Evolutionary conservation across 2,113 vertebrate species (phyloP), one percentile per base, ranked within the genome.

Genomic region (Sialia sialis): DNA sequence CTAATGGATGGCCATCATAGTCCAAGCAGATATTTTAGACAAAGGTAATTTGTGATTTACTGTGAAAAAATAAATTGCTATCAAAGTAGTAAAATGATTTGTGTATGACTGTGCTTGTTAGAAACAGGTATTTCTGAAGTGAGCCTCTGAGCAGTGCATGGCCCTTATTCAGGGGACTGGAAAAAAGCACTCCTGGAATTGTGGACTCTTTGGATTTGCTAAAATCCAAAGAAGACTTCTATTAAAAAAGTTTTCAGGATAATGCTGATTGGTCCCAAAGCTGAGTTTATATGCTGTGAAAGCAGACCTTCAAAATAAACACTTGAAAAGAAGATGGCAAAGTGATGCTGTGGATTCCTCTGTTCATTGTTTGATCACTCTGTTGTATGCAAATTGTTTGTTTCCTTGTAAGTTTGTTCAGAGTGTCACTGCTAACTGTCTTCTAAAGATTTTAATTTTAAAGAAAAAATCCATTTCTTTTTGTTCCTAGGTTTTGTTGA

Each of bases 11-110:
- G 93, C 62, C 63, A 77, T 95, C 72, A n/a, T 21, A 94, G 88
- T 60, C 93, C 79, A 84, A 79, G 95, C 84, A 67, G 84, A 43
- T 97, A 93, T 94, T 96, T 97, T 94, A 94, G 48, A 87, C 82
- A 93, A 81, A 92, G 94, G 88, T 91, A 79, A 86, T 66, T 92
- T 82, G 58, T 95, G 93, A 96, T 85, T 97, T 90, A 59, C 64
- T 92, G 87, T 97, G 86, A 83, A 91, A 97, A 96, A 97, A 96
- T 96, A 97, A 98, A 97, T 94, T 96, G 96, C 83, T 95, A 2
- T 92, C 54, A n/a, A 55, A 94, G 94, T 70, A 95, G 84, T 95
- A 94, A 76, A 97, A 94, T 80, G 68, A 89, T 73, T 69, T 95
- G 93, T 96, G 79, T 95, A 80, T 96, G 96, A 93, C 94, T 96